Conservation (phyloP, 2,797 vertebrate species). For the Pseudochirops cupreus region DNA sequence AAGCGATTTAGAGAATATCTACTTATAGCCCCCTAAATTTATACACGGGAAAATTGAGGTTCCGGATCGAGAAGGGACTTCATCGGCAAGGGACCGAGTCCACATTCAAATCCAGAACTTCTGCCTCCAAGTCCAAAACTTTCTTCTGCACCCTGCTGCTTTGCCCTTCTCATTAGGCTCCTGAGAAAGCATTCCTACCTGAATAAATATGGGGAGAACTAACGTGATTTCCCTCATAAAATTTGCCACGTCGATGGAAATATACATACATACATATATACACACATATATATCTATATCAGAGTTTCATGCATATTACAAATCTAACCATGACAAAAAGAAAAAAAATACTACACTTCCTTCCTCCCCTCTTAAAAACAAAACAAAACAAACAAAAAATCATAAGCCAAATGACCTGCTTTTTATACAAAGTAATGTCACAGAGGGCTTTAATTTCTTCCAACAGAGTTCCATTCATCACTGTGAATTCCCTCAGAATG, state of each 20-base stretch:
- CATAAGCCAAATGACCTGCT: slow-evolving; percentile 78
- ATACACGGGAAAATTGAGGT: not conserved
- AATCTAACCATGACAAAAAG: slow-evolving; percentile 76
- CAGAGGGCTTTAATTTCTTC: slow-evolving; percentile 83
- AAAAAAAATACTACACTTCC: not conserved
- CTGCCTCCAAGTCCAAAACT: not conserved
- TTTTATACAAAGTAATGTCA: slow-evolving; percentile 80
- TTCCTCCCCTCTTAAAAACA: not conserved
- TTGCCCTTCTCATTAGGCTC: slow-evolving; percentile 79
- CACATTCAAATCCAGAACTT: not conserved
- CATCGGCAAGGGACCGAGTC: not conserved
- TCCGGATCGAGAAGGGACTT: not conserved
- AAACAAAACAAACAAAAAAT: not conserved
- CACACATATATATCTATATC: slow-evolving; percentile 76
- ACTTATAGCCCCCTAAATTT: not conserved
- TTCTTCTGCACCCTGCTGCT: not conserved
- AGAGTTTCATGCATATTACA: slow-evolving; percentile 83
- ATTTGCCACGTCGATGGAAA: slow-evolving; percentile 53
- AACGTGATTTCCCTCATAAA: slow-evolving; percentile 80
- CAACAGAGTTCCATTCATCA: slow-evolving; percentile 78
- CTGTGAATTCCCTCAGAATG: slow-evolving; percentile 57
- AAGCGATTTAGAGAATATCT: not conserved
- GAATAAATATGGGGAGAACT: slow-evolving; percentile 70
- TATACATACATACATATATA: not conserved
- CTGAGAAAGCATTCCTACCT: slow-evolving; percentile 79